phyloP scores from a whole-genome alignment of 2,113 vertebrate genomes.

The Atrichornis clamosus region DNA sequence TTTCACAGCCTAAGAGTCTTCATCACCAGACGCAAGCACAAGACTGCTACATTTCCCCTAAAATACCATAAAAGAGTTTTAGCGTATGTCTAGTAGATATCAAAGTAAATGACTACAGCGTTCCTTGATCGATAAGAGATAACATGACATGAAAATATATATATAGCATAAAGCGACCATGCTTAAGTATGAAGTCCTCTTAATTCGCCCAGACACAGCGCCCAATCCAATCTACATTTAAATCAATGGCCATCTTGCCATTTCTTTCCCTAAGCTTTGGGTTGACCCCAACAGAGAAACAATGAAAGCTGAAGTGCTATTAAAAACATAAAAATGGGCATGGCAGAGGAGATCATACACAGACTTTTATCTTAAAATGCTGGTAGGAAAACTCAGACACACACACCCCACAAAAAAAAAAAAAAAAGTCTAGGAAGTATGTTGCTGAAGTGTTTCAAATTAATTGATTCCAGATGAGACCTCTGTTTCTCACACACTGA shows the following conservation, averaged over 20 bases:
- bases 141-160: rapidly evolving
- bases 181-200: background rate
- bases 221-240: background rate
- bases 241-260: background rate
- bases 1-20: rapidly evolving
- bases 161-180: background rate
- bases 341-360: background rate
- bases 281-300: background rate
- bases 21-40: background rate
- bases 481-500: slow-evolving; percentile 21
- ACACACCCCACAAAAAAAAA: background rate
- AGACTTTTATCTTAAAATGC: background rate
- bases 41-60: background rate
- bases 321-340: background rate
- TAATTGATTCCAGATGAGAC: slow-evolving; percentile 63
- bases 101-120: background rate
- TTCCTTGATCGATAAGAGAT: background rate
- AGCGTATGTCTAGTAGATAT: rapidly evolving
- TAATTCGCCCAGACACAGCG: background rate
- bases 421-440: background rate
- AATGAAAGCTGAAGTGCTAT: background rate
- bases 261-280: background rate
- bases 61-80: background rate
- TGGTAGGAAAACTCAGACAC: background rate
- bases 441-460: background rate